Percentiles rank a stretch among this genome's conserved stretches.
Conservation (phyloP, 2,797 vertebrate species). For the Catostomus latipinnis region DNA sequence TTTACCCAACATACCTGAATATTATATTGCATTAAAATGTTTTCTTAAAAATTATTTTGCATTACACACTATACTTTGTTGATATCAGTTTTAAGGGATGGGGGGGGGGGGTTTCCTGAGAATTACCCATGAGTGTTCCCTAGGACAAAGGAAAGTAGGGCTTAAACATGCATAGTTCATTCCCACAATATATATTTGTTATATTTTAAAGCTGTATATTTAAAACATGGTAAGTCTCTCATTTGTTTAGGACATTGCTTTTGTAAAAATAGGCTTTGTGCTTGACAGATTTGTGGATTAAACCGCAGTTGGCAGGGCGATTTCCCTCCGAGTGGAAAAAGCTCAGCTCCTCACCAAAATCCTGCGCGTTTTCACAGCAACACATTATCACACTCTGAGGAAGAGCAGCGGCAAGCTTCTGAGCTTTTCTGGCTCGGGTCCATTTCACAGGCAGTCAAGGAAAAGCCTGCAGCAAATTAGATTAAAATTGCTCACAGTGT, state of each 20-base stretch:
- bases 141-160: too few relatives aligned
- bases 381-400: slow-evolving; percentile 17
- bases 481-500: slow-evolving; percentile 53
- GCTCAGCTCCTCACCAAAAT: slow-evolving; percentile 3
- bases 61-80: too few relatives aligned
- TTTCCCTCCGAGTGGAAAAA: neutral
- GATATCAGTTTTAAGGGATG: too few relatives aligned
- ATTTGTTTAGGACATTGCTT: too few relatives aligned
- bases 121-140: too few relatives aligned
- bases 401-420: slow-evolving; percentile 7
- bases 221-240: neutral
- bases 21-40: too few relatives aligned
- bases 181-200: neutral
- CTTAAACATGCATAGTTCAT: too few relatives aligned
- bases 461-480: slow-evolving; percentile 51
- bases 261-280: slow-evolving; percentile 11
- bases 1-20: too few relatives aligned
- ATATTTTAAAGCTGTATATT: neutral
- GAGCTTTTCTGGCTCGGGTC: slow-evolving; percentile 25
- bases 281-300: neutral
- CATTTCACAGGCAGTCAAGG: slow-evolving; percentile 36
- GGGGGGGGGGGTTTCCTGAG: too few relatives aligned
- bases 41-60: too few relatives aligned
- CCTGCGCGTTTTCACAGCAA: neutral
- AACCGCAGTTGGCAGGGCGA: slow-evolving; percentile 8